Percentiles rank a stretch among this genome's conserved stretches.
Evolutionary conservation across 2,797 vertebrate genomes (phyloP).

Genomic region (Hydrophis major): DNA sequence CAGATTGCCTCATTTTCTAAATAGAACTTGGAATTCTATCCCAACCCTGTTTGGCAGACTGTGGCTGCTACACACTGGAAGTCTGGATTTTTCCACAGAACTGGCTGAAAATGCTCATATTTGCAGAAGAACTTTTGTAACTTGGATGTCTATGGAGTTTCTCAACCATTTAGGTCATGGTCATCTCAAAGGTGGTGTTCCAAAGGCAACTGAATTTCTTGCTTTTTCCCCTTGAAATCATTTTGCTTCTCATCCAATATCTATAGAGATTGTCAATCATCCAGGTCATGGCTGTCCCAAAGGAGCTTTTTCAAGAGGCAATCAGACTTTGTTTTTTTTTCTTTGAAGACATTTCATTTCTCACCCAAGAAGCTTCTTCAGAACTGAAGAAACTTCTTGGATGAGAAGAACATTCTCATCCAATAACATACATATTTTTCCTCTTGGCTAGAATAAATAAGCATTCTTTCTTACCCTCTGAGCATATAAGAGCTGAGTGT

Average conservation of each 20-base stretch:
- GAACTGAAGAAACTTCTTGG: background rate
- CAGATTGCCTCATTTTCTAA: background rate
- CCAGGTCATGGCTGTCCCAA: background rate
- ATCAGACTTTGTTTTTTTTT: background rate
- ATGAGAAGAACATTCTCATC: background rate
- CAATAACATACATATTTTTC: accelerated
- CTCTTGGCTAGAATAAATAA: accelerated
- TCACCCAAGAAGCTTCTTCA: background rate
- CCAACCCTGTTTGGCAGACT: background rate
- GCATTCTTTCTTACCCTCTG: constrained; percentile 79
- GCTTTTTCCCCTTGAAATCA: background rate
- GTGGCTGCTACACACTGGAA: background rate
- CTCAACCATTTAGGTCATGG: background rate
- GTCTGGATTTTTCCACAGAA: background rate
- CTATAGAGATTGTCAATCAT: background rate
- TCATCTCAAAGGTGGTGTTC: background rate
- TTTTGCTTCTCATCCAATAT: background rate
- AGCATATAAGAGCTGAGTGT: constrained; percentile 85
- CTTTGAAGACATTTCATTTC: background rate
- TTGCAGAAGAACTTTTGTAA: background rate
- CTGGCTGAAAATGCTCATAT: background rate
- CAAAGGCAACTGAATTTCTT: background rate
- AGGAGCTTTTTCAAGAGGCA: background rate
- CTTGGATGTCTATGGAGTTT: background rate
- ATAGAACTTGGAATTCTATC: background rate